Evolutionary conservation across 2,888 invertebrate species (phyloP).

Genomic region (Drosophila prostipennis): DNA sequence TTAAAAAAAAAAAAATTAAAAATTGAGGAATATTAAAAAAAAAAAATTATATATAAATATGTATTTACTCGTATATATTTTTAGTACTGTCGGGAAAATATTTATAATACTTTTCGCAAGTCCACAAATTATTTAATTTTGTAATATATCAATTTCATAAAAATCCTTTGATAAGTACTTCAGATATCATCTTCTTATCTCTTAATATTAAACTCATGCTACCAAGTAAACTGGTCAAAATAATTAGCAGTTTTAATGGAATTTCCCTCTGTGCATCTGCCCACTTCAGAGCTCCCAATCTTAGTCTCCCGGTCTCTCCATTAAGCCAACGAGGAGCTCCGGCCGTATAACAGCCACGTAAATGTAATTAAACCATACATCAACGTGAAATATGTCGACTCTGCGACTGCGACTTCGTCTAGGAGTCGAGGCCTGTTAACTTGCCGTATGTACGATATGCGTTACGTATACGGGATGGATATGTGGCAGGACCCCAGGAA

Average conservation of each 20-base stretch:
- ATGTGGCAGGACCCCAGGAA: constrained; percentile 3
- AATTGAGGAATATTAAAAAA: no score
- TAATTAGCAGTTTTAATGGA: not conserved
- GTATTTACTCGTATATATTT: no score
- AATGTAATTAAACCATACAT: constrained; percentile 80
- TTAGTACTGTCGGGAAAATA: no score
- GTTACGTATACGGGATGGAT: constrained; percentile 11
- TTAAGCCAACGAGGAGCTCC: constrained; percentile 7
- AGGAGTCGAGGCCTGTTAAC: constrained; percentile 53
- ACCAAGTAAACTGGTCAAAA: not conserved
- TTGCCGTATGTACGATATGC: constrained; percentile 9
- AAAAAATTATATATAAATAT: no score
- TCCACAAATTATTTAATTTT: no score
- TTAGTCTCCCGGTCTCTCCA: not conserved
- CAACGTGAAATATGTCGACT: constrained; percentile 79
- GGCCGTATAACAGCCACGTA: constrained; percentile 70
- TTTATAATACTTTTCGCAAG: no score
- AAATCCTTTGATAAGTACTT: no score
- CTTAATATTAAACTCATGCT: not conserved
- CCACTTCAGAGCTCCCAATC: constrained; percentile 1
- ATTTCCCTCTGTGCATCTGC: not conserved
- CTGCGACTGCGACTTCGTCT: constrained; percentile 15
- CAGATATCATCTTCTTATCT: no score
- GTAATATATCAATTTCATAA: no score
- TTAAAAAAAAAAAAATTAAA: no score